A percentile compares a stretch with the other conserved stretches of the same genome.
Evolutionary conservation across 2,113 vertebrate genomes (phyloP).

Genomic region (Trachemys scripta): DNA sequence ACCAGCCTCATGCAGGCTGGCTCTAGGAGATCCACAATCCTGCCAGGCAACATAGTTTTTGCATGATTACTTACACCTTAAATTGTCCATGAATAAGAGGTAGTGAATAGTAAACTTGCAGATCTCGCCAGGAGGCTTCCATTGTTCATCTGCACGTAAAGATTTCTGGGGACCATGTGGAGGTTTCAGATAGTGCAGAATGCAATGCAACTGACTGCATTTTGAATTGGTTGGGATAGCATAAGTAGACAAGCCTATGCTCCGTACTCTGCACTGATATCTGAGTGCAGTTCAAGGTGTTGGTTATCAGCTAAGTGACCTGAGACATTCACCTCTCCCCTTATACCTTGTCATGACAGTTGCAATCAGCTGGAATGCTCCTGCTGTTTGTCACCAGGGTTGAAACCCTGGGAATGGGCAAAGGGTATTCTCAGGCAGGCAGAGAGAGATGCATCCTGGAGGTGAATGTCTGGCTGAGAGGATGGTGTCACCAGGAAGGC

Average conservation of each 20-base stretch:
- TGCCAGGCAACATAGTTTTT: neutral
- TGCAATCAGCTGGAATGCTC: neutral
- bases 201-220: neutral
- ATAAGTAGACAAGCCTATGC: neutral
- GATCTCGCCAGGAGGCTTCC: neutral
- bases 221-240: neutral
- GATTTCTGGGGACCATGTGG: neutral
- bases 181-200: accelerated
- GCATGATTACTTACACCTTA: neutral
- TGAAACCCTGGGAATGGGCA: neutral
- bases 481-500: too few species aligned
- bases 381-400: neutral
- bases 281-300: neutral
- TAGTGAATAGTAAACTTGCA: accelerated
- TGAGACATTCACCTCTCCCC: neutral
- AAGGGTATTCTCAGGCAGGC: too few species aligned
- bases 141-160: accelerated
- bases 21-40: neutral
- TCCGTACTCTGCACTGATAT: neutral
- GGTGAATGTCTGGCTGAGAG: too few species aligned
- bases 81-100: neutral
- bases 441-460: too few species aligned
- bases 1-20: neutral
- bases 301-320: neutral
- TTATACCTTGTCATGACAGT: accelerated